These are phyloP conservation scores for Drosophila aff. DNA, from an alignment of 1,140 invertebrate species.

Conservation along the genomic window DNA sequence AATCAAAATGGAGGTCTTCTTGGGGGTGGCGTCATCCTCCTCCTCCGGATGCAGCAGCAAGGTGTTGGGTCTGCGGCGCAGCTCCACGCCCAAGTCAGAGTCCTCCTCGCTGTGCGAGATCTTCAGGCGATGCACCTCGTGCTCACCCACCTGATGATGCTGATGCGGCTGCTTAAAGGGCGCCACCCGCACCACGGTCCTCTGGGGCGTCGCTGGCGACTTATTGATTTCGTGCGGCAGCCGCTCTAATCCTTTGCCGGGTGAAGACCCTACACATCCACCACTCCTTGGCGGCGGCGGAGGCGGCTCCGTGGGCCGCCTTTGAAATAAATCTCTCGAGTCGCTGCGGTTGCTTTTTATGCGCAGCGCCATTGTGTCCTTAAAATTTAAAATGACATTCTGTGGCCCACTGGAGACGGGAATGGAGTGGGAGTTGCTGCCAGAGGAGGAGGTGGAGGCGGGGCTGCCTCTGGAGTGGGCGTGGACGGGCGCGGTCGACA, in stretches of 20 bases:
- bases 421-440: constrained; percentile 32
- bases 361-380: constrained; percentile 92
- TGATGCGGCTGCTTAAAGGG: constrained; percentile 69
- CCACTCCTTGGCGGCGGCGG: constrained; percentile 76
- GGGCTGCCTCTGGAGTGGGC: constrained; percentile 13
- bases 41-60: constrained; percentile 1
- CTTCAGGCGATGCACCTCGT: constrained; percentile 87
- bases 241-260: constrained; percentile 65
- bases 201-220: constrained; percentile 43
- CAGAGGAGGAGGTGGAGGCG: constrained; percentile 1
- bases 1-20: constrained; percentile 91
- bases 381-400: constrained; percentile 86
- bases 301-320: constrained; percentile 84
- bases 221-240: constrained; percentile 60
- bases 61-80: constrained; percentile 34
- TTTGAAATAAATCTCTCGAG: constrained; percentile 87
- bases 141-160: constrained; percentile 48
- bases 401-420: constrained; percentile 40
- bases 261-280: constrained; percentile 13
- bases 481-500: constrained; percentile 56
- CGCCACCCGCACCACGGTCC: constrained; percentile 80
- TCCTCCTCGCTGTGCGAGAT: constrained; percentile 85
- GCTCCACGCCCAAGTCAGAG: constrained; percentile 33
- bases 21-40: constrained; percentile 80
- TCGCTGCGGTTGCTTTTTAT: constrained; percentile 87